phyloP scores from a whole-genome alignment of 2,888 invertebrate species.

The Pristionchus maxplancki region DNA sequence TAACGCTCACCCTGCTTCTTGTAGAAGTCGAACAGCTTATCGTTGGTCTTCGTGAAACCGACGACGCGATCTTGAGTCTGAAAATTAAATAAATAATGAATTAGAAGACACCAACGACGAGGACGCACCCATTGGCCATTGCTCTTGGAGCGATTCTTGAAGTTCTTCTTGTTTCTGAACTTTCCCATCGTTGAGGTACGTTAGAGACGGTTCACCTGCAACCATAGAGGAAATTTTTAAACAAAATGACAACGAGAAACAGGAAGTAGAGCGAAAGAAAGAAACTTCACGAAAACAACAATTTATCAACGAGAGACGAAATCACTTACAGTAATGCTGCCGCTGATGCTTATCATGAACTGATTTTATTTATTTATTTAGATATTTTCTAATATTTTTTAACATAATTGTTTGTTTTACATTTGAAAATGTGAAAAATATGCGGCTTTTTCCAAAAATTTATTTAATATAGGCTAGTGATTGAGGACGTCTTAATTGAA shows the following conservation, averaged over 20 bases:
- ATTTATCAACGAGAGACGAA: neutral
- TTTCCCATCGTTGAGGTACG: slow-evolving; percentile 39
- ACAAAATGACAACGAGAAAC: neutral
- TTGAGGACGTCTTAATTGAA: too few relatives aligned
- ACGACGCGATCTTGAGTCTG: slow-evolving; percentile 49
- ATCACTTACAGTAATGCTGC: neutral
- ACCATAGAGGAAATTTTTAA: neutral
- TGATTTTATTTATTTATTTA: neutral
- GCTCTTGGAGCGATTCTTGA: slow-evolving; percentile 55
- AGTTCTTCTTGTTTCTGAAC: slow-evolving; percentile 39
- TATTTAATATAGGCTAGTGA: too few relatives aligned
- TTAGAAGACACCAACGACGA: neutral
- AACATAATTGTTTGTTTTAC: too few relatives aligned
- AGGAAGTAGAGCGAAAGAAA: neutral
- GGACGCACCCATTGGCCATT: slow-evolving; percentile 53
- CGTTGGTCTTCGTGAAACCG: slow-evolving; percentile 64
- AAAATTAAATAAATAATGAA: neutral
- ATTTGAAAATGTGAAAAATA: too few relatives aligned
- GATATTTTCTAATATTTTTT: too few relatives aligned
- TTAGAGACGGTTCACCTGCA: neutral
- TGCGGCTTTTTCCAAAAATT: too few relatives aligned
- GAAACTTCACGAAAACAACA: neutral
- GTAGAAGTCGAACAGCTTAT: slow-evolving; percentile 71
- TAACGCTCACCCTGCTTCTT: slow-evolving; percentile 83
- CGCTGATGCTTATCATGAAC: neutral